phyloP scores from a whole-genome alignment of 2,888 invertebrate species.

The Sinopyrophorus schimmeli region DNA sequence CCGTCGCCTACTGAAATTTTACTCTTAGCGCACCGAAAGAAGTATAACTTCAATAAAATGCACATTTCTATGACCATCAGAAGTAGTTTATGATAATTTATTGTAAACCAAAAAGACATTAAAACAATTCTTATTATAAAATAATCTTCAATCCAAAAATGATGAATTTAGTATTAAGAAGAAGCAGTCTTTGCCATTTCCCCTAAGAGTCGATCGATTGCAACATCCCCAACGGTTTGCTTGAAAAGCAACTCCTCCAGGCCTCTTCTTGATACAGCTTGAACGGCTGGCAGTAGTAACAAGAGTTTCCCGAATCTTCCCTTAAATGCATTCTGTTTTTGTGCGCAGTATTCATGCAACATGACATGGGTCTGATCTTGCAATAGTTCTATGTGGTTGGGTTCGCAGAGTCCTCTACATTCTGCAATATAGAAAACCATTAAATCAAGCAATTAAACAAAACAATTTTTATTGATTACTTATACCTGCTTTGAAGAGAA shows the following conservation, averaged over 20 bases:
- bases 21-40: too few relatives aligned
- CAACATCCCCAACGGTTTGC: constrained; percentile 74
- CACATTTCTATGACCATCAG: too few relatives aligned
- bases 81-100: too few relatives aligned
- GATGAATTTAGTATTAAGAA: too few relatives aligned
- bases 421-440: too few relatives aligned
- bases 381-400: constrained; percentile 64
- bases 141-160: too few relatives aligned
- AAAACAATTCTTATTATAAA: too few relatives aligned
- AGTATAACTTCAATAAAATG: too few relatives aligned
- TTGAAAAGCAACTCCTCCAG: constrained; percentile 76
- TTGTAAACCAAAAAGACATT: too few relatives aligned
- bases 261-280: constrained; percentile 50
- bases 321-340: constrained; percentile 51
- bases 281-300: constrained; percentile 69
- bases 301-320: constrained; percentile 74
- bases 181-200: constrained; percentile 65
- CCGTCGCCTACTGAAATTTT: too few relatives aligned
- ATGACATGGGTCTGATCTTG: constrained; percentile 82
- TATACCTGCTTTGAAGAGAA: constrained; percentile 79
- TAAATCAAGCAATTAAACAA: too few relatives aligned
- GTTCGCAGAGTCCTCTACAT: constrained; percentile 64
- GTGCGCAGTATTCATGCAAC: constrained; percentile 71
- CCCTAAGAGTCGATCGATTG: constrained; percentile 69
- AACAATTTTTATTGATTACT: too few relatives aligned